Base-by-base conservation (phyloP, 1,140 invertebrate genomes). In the Portunus trituberculatus region DNA sequence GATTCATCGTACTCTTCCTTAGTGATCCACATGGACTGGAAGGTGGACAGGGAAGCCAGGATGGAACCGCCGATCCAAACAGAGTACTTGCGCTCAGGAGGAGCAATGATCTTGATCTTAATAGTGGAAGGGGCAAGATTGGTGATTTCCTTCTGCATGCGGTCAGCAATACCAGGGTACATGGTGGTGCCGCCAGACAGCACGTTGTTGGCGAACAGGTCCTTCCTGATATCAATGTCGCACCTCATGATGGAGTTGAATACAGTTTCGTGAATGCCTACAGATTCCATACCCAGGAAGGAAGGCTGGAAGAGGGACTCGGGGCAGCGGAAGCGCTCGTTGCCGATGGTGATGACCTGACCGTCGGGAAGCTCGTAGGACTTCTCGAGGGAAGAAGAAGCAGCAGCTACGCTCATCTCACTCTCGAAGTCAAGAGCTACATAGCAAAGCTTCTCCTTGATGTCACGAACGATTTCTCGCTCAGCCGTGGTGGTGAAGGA, bases 261-360 rank as follows among this genome's bases (percentile, higher is more conserved):
- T 48, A 98, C 98, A 96, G 98, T 98, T 97, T 98, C 98, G 96
- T 98, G 98, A 96, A 98, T 98, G 96, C 98, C 98, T 96, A 97
- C 98, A 93, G 98, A 98, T 95, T 97, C 98, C 98, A 98, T 98
- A 97, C 98, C 98, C 98, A 98, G 96, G 98, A 98, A 98, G 96
- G 98, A 98, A 96, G 98, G 98, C 97, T 98, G 98, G 98, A 99
- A 98, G 95, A 98, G 97, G 94, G 98, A 98, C 96, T 98, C 98
- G 14, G 98, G 98, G 97, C 98, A 98, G 97, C 98, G 98, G 98
- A 98, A 98, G 96, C 98, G 97, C 97, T 99, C 98, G 97, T 99
- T 99, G 96, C 99, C 99, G 97, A 99, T 99, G 97, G 98, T 99
- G 97, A 99, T 99, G 96, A 99, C 98, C 97, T 98, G 98, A 96